Evolutionary conservation across 2,113 vertebrate genomes (phyloP), one percentile per base, ranked within the genome.

Genomic region (Percina caprodes): DNA sequence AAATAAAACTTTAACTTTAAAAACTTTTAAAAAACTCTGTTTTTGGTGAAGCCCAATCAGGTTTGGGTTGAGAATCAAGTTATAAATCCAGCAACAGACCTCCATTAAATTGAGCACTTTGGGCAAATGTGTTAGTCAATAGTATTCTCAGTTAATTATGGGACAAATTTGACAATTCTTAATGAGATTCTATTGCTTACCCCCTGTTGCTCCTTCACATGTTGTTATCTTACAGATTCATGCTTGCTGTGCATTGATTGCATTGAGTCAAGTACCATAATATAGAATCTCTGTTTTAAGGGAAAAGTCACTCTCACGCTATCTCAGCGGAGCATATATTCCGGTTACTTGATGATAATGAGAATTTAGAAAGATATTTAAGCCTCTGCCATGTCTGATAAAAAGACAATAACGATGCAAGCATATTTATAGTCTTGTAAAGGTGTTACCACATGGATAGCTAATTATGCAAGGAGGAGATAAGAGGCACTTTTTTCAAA

Each of bases 381-480:
- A 65, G 48, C 66, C 62, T 76, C 69, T 74, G 87, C 80, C 68
- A 68, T 67, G 60, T 84, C 79, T 70, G 86, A 91, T 88, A 89
- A 85, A 73, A 77, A 83, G 70, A 85, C 85, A 74, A 73, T 91
- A 87, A 89, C 60, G 69, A 74, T 75, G 79, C 49, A 24, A 66
- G 78, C 79, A 75, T 89, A 83, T 92, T 90, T 86, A 83, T 84
- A 42, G 74, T 73, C 68, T 67, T 83, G 83, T 88, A 84, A 86
- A 77, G 82, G 78, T 80, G 77, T 82, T 74, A 74, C 67, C 72
- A 76, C 88, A 63, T 56, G 61, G 84, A 66, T 72, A 70, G 83
- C 77, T 92, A 89, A 92, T 92, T 88, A 93, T 86, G 81, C 68
- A 30, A 58, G 56, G 61, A 21, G n/a, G 45, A 80, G 84, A 92